Base-by-base conservation (phyloP, 2,888 invertebrate genomes). In the Andrena minutula region DNA sequence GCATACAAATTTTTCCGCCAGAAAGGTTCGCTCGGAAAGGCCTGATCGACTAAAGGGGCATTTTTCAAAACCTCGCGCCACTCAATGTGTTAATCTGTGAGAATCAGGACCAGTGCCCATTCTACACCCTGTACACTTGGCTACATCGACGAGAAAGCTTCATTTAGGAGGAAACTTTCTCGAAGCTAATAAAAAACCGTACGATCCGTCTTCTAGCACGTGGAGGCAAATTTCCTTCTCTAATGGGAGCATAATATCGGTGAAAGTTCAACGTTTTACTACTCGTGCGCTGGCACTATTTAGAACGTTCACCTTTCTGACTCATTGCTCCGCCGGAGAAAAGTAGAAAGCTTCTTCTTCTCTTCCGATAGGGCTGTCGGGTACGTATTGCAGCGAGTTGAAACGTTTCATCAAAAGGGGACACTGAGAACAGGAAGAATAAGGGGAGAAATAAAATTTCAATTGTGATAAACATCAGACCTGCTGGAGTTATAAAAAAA, bases 301-400 rank as follows among this genome's bases (percentile, higher is more conserved):
- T 81, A 63, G 80, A 76, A 75, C 82, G 72, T 83, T 83, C 82
- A 73, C 73, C 80, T 76, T 73, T 81, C 75, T 72, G 63, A 75
- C 64, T 80, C 69, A 72, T 83, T 81, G 65, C 73, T 26, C 51
- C 20, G 16, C 16, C 2, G 72, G 53, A 58, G 81, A 81, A 83
- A 83, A 73, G 70, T 82, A 83, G 82, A 73, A 83, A 81, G 80
- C 75, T 32, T 30, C 56, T 32, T 6, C 20, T 61, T 23, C 41
- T 6, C 28, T 66, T 56, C 41, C 12, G 60, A 58, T 72, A 32
- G 41, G 16, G 69, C 47, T 51, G 26, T 16, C n/a, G 2, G 30
- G 47, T 51, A 2, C 20, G 41, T 20, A 16, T 74, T 30, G 28
- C 49, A 28, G 23, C n/a, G 28, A 1, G 30, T 16, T 26, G 41